Evolutionary conservation across 1,140 invertebrate species (phyloP).

Genomic region (Bilobella aurantiaca): DNA sequence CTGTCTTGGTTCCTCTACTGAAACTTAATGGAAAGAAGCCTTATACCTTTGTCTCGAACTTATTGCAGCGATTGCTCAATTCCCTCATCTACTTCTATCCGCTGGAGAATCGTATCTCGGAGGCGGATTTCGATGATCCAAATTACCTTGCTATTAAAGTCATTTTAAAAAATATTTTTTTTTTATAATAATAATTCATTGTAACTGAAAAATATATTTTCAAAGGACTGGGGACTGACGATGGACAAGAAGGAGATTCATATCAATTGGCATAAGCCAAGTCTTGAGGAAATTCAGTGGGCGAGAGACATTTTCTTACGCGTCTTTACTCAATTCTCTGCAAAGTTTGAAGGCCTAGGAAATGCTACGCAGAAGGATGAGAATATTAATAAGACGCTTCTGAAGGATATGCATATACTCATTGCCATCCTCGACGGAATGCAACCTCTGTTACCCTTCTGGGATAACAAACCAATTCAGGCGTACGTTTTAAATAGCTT

Average conservation of each 20-base stretch:
- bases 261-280: conserved; percentile 66
- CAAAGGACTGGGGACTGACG: conserved; percentile 67
- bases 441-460: conserved; percentile 44
- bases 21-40: conserved; percentile 89
- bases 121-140: conserved; percentile 51
- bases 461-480: conserved; percentile 49
- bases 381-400: conserved; percentile 21
- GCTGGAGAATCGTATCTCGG: conserved; percentile 52
- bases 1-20: conserved; percentile 46
- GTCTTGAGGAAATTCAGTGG: conserved; percentile 53
- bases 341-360: not conserved
- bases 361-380: conserved; percentile 4
- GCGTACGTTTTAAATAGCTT: too few species aligned
- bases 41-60: conserved; percentile 42
- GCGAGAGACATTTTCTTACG: conserved; percentile 40
- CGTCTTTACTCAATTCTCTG: not conserved
- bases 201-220: not conserved
- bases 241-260: conserved; percentile 54
- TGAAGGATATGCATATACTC: conserved; percentile 23
- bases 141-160: conserved; percentile 63
- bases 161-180: not conserved
- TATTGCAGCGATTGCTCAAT: conserved; percentile 46
- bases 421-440: conserved; percentile 34
- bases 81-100: conserved; percentile 52
- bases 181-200: not conserved